Conservation (phyloP, 1,140 invertebrate species). For the Oedothorax gibbosus region DNA sequence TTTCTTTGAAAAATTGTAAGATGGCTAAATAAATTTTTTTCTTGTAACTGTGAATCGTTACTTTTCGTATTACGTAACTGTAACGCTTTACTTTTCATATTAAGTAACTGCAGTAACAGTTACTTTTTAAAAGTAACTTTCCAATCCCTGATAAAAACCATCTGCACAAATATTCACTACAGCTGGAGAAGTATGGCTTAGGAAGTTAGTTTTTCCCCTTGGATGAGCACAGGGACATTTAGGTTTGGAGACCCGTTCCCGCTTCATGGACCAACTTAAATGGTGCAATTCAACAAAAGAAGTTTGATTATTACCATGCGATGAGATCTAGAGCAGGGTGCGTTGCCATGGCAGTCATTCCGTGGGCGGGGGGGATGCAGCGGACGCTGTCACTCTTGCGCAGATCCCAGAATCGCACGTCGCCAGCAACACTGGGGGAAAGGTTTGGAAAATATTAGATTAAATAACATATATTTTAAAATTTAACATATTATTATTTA, state of each 20-base stretch:
- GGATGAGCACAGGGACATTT: too few relatives aligned
- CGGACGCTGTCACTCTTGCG: conserved; percentile 76
- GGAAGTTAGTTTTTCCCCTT: too few relatives aligned
- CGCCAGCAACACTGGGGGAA: conserved; percentile 76
- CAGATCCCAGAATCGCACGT: conserved; percentile 85
- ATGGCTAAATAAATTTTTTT: too few relatives aligned
- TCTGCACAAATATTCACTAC: too few relatives aligned
- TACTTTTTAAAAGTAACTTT: too few relatives aligned
- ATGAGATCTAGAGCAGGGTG: conserved; percentile 83
- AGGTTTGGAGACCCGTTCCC: neutral
- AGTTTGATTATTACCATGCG: conserved; percentile 78
- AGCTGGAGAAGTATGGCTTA: too few relatives aligned
- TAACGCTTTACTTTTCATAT: too few relatives aligned
- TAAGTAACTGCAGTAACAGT: too few relatives aligned
- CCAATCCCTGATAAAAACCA: too few relatives aligned
- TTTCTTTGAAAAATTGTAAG: too few relatives aligned
- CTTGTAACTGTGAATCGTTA: too few relatives aligned
- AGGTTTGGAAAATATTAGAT: neutral
- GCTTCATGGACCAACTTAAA: neutral
- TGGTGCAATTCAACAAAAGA: conserved; percentile 30
- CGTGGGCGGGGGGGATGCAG: conserved; percentile 75
- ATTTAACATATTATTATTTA: neutral
- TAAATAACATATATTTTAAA: neutral
- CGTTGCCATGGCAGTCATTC: conserved; percentile 84
- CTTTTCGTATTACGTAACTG: too few relatives aligned